Conservation (phyloP, 1,140 invertebrate genomes). For the Ephestia elutella region DNA sequence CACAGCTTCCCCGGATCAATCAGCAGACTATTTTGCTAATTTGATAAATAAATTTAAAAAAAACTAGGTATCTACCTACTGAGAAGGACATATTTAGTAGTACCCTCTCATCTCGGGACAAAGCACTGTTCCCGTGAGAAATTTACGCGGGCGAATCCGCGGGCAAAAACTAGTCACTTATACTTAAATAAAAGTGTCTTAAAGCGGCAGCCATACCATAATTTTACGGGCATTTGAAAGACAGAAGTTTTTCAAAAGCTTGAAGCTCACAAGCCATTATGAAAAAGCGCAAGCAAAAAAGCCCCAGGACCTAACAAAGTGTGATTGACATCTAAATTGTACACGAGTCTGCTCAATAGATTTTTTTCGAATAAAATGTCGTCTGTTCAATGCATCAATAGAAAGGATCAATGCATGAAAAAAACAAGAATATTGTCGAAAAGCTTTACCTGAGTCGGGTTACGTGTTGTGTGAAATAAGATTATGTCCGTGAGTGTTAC, state of each 20-base stretch:
- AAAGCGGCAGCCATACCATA: slow-evolving; percentile 35
- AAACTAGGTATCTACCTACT: too few species aligned
- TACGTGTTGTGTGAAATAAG: slow-evolving; percentile 5
- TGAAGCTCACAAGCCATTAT: slow-evolving; percentile 20
- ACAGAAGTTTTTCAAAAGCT: slow-evolving; percentile 36
- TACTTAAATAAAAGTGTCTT: slow-evolving; percentile 4
- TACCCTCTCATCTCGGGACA: too few species aligned
- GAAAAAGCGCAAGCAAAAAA: slow-evolving; percentile 42
- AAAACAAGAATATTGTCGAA: slow-evolving; percentile 25
- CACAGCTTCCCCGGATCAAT: too few species aligned
- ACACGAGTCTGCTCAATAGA: slow-evolving; percentile 27
- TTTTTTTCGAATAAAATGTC: slow-evolving; percentile 38
- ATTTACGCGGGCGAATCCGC: too few species aligned
- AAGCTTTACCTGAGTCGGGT: slow-evolving; percentile 19
- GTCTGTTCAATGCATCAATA: slow-evolving; percentile 36
- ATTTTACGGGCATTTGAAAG: slow-evolving; percentile 57
- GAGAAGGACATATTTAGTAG: too few species aligned
- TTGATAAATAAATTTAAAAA: too few species aligned
- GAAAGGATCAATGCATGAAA: slow-evolving; percentile 31
- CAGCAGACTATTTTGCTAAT: too few species aligned
- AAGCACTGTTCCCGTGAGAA: too few species aligned
- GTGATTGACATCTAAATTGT: slow-evolving; percentile 61
- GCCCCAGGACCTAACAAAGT: slow-evolving; percentile 27
- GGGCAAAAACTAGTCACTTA: too few species aligned
- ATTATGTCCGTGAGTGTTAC: not conserved